Evolutionary conservation across 2,888 invertebrate genomes (phyloP).

Genomic region (Pilophorus perplexus): DNA sequence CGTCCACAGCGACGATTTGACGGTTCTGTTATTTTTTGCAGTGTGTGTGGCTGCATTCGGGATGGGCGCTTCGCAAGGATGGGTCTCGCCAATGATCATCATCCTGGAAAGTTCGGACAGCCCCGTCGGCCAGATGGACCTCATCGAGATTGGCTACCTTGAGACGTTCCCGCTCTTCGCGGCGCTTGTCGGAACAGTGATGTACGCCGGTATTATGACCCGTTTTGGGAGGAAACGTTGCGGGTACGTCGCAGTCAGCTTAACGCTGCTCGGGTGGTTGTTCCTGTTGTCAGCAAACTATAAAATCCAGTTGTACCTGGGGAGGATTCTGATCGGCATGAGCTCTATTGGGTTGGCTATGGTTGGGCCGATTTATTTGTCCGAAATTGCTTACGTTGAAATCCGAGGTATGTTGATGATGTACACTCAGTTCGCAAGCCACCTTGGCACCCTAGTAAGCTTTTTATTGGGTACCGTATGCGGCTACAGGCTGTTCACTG

Average conservation of each 20-base stretch:
- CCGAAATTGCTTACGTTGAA: conserved; percentile 17
- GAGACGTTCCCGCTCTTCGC: conserved; percentile 16
- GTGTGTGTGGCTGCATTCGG: conserved; percentile 17
- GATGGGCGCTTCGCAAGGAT: conserved; percentile 4
- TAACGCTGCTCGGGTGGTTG: conserved; percentile 13
- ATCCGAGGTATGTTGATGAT: conserved; percentile 21
- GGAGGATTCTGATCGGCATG: conserved; percentile 1
- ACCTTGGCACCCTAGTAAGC: conserved; percentile 3
- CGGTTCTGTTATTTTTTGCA: not conserved
- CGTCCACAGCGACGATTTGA: too few relatives aligned
- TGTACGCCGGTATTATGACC: conserved; percentile 11
- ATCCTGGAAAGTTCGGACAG: conserved; percentile 24
- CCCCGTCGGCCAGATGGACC: conserved; percentile 21
- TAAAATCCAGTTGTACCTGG: conserved; percentile 17
- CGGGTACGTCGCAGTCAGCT: not conserved
- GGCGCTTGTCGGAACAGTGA: not conserved
- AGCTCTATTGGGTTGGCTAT: conserved; percentile 16
- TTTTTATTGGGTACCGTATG: conserved; percentile 21
- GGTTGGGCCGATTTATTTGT: conserved; percentile 18
- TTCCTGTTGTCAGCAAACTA: conserved; percentile 9
- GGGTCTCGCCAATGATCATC: conserved; percentile 20
- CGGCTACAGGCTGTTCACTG: conserved; percentile 22
- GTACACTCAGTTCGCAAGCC: conserved; percentile 11
- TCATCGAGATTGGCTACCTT: conserved; percentile 10
- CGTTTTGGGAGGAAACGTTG: conserved; percentile 4